Base-by-base conservation (phyloP, 2,888 invertebrate species). In the Yponomeuta plumbellus region DNA sequence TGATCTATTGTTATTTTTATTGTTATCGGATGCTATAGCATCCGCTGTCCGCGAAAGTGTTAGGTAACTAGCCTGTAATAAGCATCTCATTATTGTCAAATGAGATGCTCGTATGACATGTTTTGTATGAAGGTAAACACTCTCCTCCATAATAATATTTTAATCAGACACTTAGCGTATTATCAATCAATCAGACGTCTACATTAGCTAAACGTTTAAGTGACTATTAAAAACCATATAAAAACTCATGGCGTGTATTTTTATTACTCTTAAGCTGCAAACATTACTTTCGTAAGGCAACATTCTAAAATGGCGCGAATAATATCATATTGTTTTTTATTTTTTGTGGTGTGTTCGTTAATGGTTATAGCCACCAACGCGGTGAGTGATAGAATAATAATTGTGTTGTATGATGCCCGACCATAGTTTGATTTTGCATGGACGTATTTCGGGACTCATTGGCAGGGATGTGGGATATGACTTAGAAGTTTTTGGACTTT, bases 101-200 rank as follows among this genome's bases (percentile, higher is more conserved):
- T 52, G 44, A 52, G 44, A 52, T 52, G 44, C 17, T 52, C 4
- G 17, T 52, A 17, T 52, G 44, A 52, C 44, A 17, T 1, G 34
- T 34, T 34, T 34, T 34, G 34, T 34, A 34, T 34, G 34, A 8
- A 34, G 3, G 44, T 52, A 52, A 52, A 52, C 44, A 52, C 44
- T 52, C 13, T 13, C 44, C 13, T 44, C 1, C 17, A 52, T 17
- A 52, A 52, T 59, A n/a, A n/a, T n/a, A n/a, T n/a, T n/a, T 2
- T 59, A 59, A 10, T 22, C 59, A 59, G 22, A 23, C 1, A 22
- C 22, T 65, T 67, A 61, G 68, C 67, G 70, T 77, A 68, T 75
- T 72, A 83, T 85, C 78, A 80, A 78, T 79, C 76, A 75, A 72
- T 80, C 75, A 80, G 69, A 68, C 69, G 64, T 67, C 62, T 44